Conservation (phyloP, 2,113 vertebrate species). For the Mesoclemmys tuberculata region DNA sequence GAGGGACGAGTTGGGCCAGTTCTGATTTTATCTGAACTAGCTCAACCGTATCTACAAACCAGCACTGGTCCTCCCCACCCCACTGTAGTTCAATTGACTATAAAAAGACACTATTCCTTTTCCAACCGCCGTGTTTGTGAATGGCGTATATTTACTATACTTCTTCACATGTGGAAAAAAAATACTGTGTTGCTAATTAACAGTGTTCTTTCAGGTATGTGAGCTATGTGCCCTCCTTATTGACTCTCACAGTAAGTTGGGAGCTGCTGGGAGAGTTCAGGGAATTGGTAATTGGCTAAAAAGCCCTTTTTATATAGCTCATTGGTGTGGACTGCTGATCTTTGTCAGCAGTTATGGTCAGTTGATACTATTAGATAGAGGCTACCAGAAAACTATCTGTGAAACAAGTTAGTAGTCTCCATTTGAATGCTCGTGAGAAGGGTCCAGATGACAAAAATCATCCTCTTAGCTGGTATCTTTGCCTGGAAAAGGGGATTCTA, state of each 20-base stretch:
- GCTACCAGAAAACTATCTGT: too few relatives aligned
- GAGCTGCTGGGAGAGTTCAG: not conserved
- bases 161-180: rapidly evolving
- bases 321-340: not conserved
- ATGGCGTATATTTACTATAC: rapidly evolving
- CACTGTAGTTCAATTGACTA: not conserved
- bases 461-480: not conserved
- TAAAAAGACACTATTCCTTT: not conserved
- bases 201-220: not conserved
- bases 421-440: not conserved
- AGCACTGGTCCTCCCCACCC: not conserved
- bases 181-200: not conserved
- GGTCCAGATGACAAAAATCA: not conserved
- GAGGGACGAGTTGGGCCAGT: not conserved
- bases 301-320: not conserved
- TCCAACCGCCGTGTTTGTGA: not conserved
- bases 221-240: not conserved
- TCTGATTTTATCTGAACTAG: not conserved
- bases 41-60: not conserved
- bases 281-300: not conserved
- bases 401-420: not conserved
- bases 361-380: not conserved
- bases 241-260: not conserved
- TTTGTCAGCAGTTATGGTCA: not conserved
- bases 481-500: not conserved